phyloP scores from a whole-genome alignment of 2,888 invertebrate genomes.

The Silvanus unidentatus region DNA sequence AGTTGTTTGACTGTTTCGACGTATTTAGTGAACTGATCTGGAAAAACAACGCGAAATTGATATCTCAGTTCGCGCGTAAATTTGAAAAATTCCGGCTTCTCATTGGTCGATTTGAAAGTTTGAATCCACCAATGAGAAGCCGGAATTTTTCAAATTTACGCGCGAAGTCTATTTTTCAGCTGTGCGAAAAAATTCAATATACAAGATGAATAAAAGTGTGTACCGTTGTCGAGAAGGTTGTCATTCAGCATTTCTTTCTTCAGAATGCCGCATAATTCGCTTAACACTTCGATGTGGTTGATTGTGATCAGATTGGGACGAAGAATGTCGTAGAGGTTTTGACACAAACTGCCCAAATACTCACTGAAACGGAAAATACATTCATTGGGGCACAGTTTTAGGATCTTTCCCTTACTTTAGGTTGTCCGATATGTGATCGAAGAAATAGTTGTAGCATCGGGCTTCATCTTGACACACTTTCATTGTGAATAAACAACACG shows the following conservation, averaged over 20 bases:
- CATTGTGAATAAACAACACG: constrained; percentile 83
- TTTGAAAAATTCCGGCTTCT: no score
- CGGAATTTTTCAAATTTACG: no score
- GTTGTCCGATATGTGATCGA: constrained; percentile 60
- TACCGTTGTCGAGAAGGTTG: constrained; percentile 68
- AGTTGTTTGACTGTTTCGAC: constrained; percentile 73
- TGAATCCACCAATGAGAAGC: no score
- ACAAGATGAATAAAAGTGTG: not conserved
- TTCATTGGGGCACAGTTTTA: not conserved
- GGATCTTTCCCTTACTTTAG: constrained; percentile 64
- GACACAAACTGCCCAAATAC: constrained; percentile 80
- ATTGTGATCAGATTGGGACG: constrained; percentile 93
- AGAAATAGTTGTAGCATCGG: constrained; percentile 86
- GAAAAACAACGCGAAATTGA: not conserved
- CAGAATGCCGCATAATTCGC: constrained; percentile 92
- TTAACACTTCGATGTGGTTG: constrained; percentile 93
- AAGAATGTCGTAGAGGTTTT: constrained; percentile 83
- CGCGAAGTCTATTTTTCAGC: no score
- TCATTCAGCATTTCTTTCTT: constrained; percentile 89
- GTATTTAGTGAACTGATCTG: constrained; percentile 65
- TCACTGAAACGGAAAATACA: constrained; percentile 47
- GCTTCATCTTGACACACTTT: constrained; percentile 94
- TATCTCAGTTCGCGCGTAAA: no score
- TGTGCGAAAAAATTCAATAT: no score
- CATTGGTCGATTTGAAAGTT: no score